phyloP scores from a whole-genome alignment of 1,140 invertebrate genomes.

The Cherax quadricarinatus region DNA sequence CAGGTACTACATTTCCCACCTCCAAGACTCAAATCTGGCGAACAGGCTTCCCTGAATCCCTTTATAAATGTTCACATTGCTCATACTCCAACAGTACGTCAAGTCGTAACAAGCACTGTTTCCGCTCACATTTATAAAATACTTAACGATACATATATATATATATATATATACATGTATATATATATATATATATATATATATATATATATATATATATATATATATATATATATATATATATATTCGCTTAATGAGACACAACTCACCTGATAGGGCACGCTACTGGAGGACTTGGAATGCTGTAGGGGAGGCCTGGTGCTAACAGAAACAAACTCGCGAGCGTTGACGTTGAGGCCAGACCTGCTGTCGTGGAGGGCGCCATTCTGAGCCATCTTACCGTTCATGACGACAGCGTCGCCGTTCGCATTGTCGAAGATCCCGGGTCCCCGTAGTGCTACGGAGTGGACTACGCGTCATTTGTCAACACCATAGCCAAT shows the following conservation, averaged over 20 bases:
- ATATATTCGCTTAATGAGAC: background rate
- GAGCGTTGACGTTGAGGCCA: conserved; percentile 86
- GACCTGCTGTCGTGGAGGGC: conserved; percentile 15
- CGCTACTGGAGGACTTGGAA: conserved; percentile 71
- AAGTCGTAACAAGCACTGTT: too few species aligned
- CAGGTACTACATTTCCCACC: too few species aligned
- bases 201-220: too few species aligned
- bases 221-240: too few species aligned
- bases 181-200: too few species aligned
- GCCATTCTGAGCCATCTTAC: conserved; percentile 47
- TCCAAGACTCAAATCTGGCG: too few species aligned
- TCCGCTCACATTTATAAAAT: too few species aligned
- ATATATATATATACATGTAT: too few species aligned
- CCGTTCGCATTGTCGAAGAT: conserved; percentile 59
- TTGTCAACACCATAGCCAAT: background rate
- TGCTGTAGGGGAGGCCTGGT: conserved; percentile 57
- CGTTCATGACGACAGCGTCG: conserved; percentile 36
- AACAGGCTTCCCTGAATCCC: too few species aligned
- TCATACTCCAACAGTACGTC: too few species aligned
- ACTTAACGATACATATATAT: too few species aligned
- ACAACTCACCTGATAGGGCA: conserved; percentile 56
- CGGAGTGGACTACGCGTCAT: background rate
- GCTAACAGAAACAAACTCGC: conserved; percentile 82
- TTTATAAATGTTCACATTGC: too few species aligned
- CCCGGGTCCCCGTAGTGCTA: conserved; percentile 62